phyloP scores from a whole-genome alignment of 1,140 invertebrate genomes.

The Conus ventricosus region DNA sequence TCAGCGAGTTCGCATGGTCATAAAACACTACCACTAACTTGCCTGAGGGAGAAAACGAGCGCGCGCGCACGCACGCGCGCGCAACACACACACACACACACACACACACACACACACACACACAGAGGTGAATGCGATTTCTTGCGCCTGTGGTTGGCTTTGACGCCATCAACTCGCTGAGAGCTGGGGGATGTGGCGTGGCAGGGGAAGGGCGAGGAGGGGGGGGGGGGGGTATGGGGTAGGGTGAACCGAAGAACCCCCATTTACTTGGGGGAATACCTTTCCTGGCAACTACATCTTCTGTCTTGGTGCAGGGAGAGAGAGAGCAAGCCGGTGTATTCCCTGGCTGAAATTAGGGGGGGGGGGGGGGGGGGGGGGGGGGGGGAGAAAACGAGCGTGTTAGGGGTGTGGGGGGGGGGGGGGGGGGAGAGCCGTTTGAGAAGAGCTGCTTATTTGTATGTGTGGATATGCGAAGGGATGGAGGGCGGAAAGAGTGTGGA shows the following conservation, averaged over 20 bases:
- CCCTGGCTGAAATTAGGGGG: background rate
- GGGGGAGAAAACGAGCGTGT: background rate
- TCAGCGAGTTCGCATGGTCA: too few relatives aligned
- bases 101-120: too few relatives aligned
- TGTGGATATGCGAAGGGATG: background rate
- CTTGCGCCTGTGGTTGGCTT: background rate
- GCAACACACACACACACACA: too few relatives aligned
- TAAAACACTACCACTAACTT: too few relatives aligned
- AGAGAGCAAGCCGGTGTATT: too few relatives aligned
- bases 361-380: conserved; percentile 9
- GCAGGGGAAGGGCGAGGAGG: background rate
- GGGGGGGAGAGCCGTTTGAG: too few relatives aligned
- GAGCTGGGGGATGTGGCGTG: background rate
- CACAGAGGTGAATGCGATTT: background rate
- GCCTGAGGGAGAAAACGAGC: too few relatives aligned
- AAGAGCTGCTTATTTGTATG: background rate
- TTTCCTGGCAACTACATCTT: background rate
- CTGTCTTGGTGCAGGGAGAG: background rate
- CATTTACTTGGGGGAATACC: background rate
- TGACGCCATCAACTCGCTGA: too few relatives aligned
- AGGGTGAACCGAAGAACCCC: too few relatives aligned
- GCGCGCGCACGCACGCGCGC: too few relatives aligned
- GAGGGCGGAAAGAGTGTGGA: too few relatives aligned
- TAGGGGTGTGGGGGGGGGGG: background rate
- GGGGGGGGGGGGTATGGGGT: background rate